Evolutionary conservation across 53 echinoderm and acorn worm species (phyloP).

Genomic region (Astropecten irregularis): DNA sequence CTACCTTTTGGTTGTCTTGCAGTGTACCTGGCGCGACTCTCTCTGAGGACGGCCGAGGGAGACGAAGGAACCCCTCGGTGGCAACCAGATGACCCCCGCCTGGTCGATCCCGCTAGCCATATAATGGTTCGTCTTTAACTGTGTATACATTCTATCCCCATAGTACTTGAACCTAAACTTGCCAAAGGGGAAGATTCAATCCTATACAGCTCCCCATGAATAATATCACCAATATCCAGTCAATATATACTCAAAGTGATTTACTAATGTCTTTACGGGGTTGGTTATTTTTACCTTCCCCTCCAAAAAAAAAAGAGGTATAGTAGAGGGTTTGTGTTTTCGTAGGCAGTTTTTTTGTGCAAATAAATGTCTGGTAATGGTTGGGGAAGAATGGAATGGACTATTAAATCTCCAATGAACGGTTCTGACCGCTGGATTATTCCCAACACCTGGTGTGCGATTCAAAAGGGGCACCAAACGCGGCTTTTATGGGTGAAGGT

Average conservation of each 20-base stretch:
- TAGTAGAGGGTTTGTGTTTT: slow-evolving; percentile 17
- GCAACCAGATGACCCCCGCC: neutral
- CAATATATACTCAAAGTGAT: slow-evolving; percentile 31
- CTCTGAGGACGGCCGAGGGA: too few relatives aligned
- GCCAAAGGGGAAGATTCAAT: slow-evolving; percentile 1
- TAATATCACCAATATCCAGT: slow-evolving; percentile 37
- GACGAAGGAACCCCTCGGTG: too few relatives aligned
- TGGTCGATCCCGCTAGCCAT: neutral
- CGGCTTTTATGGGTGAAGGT: slow-evolving; percentile 50
- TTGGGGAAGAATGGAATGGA: slow-evolving; percentile 24
- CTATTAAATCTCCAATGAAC: neutral
- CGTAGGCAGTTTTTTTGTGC: neutral
- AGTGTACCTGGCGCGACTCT: too few relatives aligned
- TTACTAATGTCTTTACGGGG: slow-evolving; percentile 11
- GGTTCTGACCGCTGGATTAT: slow-evolving; percentile 40
- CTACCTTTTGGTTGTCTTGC: too few relatives aligned
- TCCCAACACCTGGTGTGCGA: slow-evolving; percentile 47
- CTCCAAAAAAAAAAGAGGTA: neutral
- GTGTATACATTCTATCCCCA: neutral
- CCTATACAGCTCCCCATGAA: slow-evolving; percentile 16
- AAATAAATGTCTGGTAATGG: slow-evolving; percentile 55
- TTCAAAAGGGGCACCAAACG: slow-evolving; percentile 21
- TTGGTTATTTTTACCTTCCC: neutral
- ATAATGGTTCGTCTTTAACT: neutral
- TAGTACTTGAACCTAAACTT: slow-evolving; percentile 26